Evolutionary conservation across 2,797 vertebrate species (phyloP).

Genomic region (Gambelia wislizenii): DNA sequence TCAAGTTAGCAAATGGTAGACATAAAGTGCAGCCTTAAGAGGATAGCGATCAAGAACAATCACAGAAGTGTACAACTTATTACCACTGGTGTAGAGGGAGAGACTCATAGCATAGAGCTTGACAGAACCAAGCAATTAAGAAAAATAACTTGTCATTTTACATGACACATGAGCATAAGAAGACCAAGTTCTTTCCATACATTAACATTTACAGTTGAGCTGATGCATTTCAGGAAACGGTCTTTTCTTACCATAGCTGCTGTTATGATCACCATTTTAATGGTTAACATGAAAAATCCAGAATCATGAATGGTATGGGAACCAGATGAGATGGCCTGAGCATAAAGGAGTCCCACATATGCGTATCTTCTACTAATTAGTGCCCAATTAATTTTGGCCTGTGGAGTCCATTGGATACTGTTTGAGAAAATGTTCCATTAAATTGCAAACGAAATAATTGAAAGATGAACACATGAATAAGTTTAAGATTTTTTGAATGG

Average conservation of each 20-base stretch:
- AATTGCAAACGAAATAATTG: slow-evolving; percentile 18
- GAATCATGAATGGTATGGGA: background rate
- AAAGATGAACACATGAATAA: background rate
- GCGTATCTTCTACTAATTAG: slow-evolving; percentile 21
- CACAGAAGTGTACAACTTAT: slow-evolving; percentile 19
- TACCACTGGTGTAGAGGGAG: slow-evolving; percentile 9
- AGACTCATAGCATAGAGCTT: slow-evolving; percentile 25
- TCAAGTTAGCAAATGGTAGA: slow-evolving; percentile 56
- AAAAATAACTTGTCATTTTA: slow-evolving; percentile 45
- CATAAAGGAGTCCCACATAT: background rate
- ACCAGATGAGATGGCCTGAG: background rate
- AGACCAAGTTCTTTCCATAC: slow-evolving; percentile 44
- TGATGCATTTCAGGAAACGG: background rate
- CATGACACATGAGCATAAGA: slow-evolving; percentile 40
- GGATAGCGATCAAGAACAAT: slow-evolving; percentile 30
- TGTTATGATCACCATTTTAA: background rate
- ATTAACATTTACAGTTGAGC: slow-evolving; percentile 46
- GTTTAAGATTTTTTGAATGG: slow-evolving; percentile 14
- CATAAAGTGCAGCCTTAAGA: slow-evolving; percentile 54
- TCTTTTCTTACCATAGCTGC: slow-evolving; percentile 35
- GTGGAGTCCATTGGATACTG: background rate
- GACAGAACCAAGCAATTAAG: slow-evolving; percentile 40
- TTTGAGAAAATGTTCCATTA: background rate
- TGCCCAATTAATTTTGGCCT: background rate
- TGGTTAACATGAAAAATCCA: rapidly evolving